Percentiles rank a stretch among this genome's conserved stretches.
Conservation (phyloP, 2,888 invertebrate species). For the Machimus atricapillus region DNA sequence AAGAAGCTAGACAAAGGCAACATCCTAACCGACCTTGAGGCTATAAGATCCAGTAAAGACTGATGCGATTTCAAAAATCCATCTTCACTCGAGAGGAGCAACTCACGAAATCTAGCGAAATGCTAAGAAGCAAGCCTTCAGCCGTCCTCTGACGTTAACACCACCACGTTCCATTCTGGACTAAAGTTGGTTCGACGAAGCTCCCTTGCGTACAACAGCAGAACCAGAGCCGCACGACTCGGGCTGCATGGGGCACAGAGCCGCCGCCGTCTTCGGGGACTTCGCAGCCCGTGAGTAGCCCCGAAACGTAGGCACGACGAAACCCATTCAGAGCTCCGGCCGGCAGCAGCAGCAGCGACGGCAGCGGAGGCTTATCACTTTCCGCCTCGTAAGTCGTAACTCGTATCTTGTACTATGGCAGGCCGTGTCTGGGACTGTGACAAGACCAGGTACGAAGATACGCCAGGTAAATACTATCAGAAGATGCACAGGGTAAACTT, state of each 20-base stretch:
- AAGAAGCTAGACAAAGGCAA: background rate
- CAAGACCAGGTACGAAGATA: background rate
- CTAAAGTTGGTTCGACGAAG: background rate
- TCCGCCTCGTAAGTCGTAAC: background rate
- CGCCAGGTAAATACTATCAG: background rate
- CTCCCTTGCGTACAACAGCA: background rate
- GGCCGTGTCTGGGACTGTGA: background rate
- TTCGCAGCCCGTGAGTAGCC: background rate
- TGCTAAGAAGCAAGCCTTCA: background rate
- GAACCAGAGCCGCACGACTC: background rate
- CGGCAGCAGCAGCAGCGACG: background rate
- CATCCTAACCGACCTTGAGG: background rate
- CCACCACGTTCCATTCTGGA: slow-evolving; percentile 26
- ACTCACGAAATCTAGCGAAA: background rate
- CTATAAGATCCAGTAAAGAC: background rate
- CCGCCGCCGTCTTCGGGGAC: background rate
- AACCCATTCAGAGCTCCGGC: background rate
- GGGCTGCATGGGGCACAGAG: background rate
- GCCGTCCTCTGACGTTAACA: slow-evolving; percentile 2
- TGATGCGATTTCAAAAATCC: background rate
- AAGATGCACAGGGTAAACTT: background rate
- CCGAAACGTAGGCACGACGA: background rate
- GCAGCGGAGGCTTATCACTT: background rate
- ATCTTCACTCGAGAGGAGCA: background rate
- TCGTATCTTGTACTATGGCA: background rate